Percentiles rank a stretch among this genome's conserved stretches.
Conservation (phyloP, 2,113 vertebrate genomes). For the Laticauda laticaudata region DNA sequence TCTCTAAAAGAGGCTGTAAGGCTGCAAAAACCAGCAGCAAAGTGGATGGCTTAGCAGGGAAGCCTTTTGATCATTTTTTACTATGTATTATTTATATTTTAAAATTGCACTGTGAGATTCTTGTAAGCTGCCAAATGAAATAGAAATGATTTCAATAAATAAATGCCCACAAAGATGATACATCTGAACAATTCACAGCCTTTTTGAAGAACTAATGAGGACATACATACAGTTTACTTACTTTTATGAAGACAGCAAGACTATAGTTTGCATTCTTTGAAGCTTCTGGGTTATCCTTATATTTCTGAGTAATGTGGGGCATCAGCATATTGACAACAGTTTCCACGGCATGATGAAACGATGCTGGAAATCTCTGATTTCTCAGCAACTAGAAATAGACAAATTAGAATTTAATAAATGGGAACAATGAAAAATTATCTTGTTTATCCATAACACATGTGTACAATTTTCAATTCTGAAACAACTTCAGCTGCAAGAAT, state of each 20-base stretch:
- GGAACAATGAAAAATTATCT: not conserved
- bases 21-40: not conserved
- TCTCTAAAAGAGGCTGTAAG: not conserved
- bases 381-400: conserved; percentile 79
- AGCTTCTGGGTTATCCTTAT: conserved; percentile 94
- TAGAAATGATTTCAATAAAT: not conserved
- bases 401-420: conserved; percentile 28
- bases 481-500: not conserved
- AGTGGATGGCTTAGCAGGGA: not conserved
- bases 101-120: not conserved
- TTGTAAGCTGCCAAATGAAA: not conserved
- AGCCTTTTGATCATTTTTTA: not conserved
- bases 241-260: conserved; percentile 95
- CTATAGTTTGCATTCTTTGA: conserved; percentile 96
- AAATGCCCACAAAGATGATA: not conserved
- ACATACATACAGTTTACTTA: conserved; percentile 53
- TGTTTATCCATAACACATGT: not conserved
- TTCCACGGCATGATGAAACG: conserved; percentile 94
- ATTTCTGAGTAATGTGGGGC: conserved; percentile 97
- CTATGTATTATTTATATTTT: not conserved
- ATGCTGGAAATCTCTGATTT: conserved; percentile 93
- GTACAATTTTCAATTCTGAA: not conserved
- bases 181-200: conserved; percentile 1
- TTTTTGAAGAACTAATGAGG: not conserved
- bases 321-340: conserved; percentile 96